Conservation (phyloP, 2,113 vertebrate genomes). For the Nettapus auritus region DNA sequence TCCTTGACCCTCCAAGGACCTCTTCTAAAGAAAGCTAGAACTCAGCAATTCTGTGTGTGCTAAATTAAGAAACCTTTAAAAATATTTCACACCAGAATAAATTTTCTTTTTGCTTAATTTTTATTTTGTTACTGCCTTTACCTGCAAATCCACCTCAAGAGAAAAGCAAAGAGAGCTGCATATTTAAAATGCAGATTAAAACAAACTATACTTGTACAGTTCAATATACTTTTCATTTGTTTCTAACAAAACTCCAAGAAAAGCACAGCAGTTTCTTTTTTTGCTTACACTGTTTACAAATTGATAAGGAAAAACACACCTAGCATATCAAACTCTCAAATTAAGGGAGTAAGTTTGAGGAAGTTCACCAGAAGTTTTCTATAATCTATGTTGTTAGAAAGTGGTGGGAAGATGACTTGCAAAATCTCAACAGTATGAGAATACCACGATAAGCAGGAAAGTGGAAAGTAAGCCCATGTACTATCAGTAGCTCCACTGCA, state of each 20-base stretch:
- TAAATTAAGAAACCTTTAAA: rapidly evolving
- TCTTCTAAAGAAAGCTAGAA: neutral
- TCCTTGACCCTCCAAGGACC: neutral
- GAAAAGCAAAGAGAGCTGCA: neutral
- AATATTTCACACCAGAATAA: neutral
- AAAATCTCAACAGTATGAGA: neutral
- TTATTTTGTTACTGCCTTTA: neutral
- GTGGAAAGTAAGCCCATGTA: neutral
- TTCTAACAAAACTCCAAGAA: neutral
- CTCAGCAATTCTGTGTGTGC: neutral
- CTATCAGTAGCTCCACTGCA: neutral
- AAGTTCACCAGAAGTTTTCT: neutral
- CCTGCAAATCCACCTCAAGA: neutral
- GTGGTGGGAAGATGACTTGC: neutral
- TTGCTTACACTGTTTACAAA: neutral
- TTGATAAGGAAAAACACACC: neutral
- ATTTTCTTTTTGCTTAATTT: neutral
- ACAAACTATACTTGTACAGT: neutral
- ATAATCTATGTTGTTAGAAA: neutral
- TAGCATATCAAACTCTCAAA: neutral
- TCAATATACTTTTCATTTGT: neutral
- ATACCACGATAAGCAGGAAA: neutral
- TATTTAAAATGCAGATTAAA: neutral
- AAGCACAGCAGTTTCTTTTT: neutral
- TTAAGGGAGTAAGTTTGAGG: neutral